Base-by-base conservation (phyloP, 37 sponge, comb jelly and placozoan genomes). In the Amphimedon queenslandica region DNA sequence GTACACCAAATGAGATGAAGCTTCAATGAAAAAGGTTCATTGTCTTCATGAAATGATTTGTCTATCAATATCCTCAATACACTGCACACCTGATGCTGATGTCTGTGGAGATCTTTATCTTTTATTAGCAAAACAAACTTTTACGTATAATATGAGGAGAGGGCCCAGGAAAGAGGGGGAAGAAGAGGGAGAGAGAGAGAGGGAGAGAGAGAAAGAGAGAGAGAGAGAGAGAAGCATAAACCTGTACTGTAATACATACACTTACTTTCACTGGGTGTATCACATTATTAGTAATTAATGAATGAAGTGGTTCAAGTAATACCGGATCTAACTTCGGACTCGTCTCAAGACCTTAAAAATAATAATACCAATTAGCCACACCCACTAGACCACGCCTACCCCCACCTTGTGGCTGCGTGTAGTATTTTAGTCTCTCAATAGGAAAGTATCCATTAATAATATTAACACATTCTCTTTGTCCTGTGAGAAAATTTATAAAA, bases 371-470 rank as follows among this genome's bases (percentile, higher is more conserved):
- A 35, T 32, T 31, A 21, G 37, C 23, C 11, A 37, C 37, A 66
- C 37, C n/a, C 68, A 35, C 38, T 13, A 13, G 13, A 13, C 53
- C 53, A 13, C 8, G 53, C 13, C 13, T 13, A 47, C 53, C 53
- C 53, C 32, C 57, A 82, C 80, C 80, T 36, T 65, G 75, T 27
- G 70, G 75, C 28, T 30, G 67, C 1, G 73, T 58, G 42, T 79
- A 91, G 21, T 73, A 31, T 8, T 82, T 65, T 64, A 91, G 67
- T 20, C 82, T 70, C 21, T 42, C 23, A 21, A 81, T 0, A 3
- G 84, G 40, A 53, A 91, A 55, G 69, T 64, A 77, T 35, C 78
- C 87, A 70, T 71, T 81, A 25, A 91, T 82, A n/a, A 76, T 66
- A n/a, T 60, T 53, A 28, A 83, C 83, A 87, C 83, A 77, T 11